Percentiles rank a stretch among this genome's conserved stretches.
Evolutionary conservation across 2,888 invertebrate genomes (phyloP).

Genomic region (Tenthredo notha): DNA sequence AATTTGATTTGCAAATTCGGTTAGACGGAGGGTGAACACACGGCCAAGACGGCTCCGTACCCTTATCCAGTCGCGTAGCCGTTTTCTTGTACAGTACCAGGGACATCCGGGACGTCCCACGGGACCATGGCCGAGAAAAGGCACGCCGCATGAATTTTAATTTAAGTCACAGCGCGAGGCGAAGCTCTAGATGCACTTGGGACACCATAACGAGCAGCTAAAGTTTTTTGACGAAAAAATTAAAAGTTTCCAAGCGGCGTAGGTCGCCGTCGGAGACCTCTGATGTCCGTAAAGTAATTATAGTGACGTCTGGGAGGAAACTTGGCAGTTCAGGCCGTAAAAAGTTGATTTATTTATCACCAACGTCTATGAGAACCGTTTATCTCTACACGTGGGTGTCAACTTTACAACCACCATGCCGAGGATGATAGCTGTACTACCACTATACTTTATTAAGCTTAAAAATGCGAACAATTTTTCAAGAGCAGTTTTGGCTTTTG

Average conservation of each 20-base stretch:
- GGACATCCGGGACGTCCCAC: slow-evolving; percentile 61
- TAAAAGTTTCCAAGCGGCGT: slow-evolving; percentile 67
- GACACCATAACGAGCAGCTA: slow-evolving; percentile 72
- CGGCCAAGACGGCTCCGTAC: slow-evolving; percentile 13
- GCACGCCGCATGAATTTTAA: slow-evolving; percentile 75
- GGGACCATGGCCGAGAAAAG: slow-evolving; percentile 73
- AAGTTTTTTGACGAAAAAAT: slow-evolving; percentile 75
- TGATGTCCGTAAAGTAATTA: slow-evolving; percentile 70
- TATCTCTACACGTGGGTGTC: neutral
- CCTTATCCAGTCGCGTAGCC: slow-evolving; percentile 61
- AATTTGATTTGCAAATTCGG: slow-evolving; percentile 76
- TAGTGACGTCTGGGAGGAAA: slow-evolving; percentile 56
- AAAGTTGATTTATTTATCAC: slow-evolving; percentile 64
- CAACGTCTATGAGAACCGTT: slow-evolving; percentile 55
- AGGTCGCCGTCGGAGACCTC: slow-evolving; percentile 59
- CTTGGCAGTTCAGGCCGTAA: slow-evolving; percentile 28
- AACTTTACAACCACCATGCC: neutral
- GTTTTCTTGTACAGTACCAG: slow-evolving; percentile 64
- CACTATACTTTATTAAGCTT: neutral
- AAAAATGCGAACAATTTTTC: neutral
- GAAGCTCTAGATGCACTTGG: slow-evolving; percentile 57
- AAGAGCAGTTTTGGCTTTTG: neutral
- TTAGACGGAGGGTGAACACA: slow-evolving; percentile 31
- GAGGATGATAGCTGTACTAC: slow-evolving; percentile 1
- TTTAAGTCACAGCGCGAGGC: slow-evolving; percentile 63